phyloP scores from a whole-genome alignment of 1,140 invertebrate genomes.

The Aplysia californica region DNA sequence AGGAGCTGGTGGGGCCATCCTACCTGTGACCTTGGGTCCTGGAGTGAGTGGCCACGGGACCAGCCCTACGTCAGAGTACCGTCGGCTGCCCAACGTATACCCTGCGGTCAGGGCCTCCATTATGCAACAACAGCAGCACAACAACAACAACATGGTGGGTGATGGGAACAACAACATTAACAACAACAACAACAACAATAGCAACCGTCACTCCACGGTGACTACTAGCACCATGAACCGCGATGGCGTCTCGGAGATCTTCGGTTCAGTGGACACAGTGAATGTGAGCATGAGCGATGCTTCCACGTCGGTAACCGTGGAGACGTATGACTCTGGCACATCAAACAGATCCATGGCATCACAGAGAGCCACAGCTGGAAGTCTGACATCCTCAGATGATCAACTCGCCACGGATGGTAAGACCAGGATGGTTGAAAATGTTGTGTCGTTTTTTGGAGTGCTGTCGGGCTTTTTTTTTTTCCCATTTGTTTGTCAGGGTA shows the following conservation, averaged over 20 bases:
- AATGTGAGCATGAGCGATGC: constrained; percentile 64
- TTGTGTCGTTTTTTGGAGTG: neutral
- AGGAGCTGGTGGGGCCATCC: constrained; percentile 7
- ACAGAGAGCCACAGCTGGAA: constrained; percentile 57
- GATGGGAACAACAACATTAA: constrained; percentile 40
- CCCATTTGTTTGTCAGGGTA: neutral
- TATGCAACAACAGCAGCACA: constrained; percentile 1
- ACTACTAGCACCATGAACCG: constrained; percentile 61
- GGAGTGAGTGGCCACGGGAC: neutral
- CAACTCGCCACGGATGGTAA: constrained; percentile 61
- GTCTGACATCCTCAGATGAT: constrained; percentile 57
- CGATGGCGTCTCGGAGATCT: constrained; percentile 58
- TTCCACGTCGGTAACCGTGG: constrained; percentile 57
- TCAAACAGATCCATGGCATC: constrained; percentile 59
- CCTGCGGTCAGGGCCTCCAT: neutral
- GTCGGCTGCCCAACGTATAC: neutral
- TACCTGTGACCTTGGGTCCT: constrained; percentile 6
- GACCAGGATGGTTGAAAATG: neutral
- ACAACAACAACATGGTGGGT: constrained; percentile 25
- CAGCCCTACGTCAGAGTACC: constrained; percentile 7
- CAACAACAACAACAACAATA: constrained; percentile 44
- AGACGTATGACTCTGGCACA: constrained; percentile 58
- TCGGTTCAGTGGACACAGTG: constrained; percentile 64
- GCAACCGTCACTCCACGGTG: constrained; percentile 58
- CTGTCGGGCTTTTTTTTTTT: neutral